phyloP scores from a whole-genome alignment of 1,140 invertebrate species.

The Grapholita molesta region DNA sequence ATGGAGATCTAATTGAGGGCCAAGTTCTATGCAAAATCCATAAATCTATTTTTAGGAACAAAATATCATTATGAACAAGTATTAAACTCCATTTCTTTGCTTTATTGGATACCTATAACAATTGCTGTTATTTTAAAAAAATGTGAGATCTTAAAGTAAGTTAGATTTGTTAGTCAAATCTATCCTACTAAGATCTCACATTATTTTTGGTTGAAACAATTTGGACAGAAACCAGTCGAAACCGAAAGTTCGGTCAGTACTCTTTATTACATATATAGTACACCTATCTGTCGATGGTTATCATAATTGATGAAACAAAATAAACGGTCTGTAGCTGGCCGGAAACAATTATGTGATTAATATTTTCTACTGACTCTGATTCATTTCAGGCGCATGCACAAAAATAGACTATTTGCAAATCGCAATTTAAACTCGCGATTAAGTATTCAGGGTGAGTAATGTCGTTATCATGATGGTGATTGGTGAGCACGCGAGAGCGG shows the following conservation, averaged over 20 bases:
- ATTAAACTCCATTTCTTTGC: too few species aligned
- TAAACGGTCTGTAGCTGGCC: slow-evolving; percentile 51
- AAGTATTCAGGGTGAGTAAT: slow-evolving; percentile 59
- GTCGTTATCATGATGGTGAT: slow-evolving; percentile 21
- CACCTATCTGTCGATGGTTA: slow-evolving; percentile 39
- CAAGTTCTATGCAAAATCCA: neutral
- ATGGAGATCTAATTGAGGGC: too few species aligned
- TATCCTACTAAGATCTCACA: too few species aligned
- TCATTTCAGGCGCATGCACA: neutral
- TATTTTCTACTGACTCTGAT: slow-evolving; percentile 35
- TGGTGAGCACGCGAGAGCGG: slow-evolving; percentile 2
- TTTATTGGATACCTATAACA: too few species aligned
- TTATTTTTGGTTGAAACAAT: too few species aligned
- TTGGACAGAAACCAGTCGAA: too few species aligned
- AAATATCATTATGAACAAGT: too few species aligned
- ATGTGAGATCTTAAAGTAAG: too few species aligned
- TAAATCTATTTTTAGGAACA: too few species aligned
- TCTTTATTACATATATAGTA: slow-evolving; percentile 45
- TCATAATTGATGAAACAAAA: slow-evolving; percentile 43
- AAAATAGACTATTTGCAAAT: slow-evolving; percentile 58
- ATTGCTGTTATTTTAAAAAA: too few species aligned
- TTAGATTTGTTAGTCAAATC: too few species aligned
- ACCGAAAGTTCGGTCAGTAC: too few species aligned
- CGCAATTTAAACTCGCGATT: slow-evolving; percentile 62
- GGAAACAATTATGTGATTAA: slow-evolving; percentile 62